Conservation (phyloP, 2,888 invertebrate genomes). For the Loripinus fragilis region DNA sequence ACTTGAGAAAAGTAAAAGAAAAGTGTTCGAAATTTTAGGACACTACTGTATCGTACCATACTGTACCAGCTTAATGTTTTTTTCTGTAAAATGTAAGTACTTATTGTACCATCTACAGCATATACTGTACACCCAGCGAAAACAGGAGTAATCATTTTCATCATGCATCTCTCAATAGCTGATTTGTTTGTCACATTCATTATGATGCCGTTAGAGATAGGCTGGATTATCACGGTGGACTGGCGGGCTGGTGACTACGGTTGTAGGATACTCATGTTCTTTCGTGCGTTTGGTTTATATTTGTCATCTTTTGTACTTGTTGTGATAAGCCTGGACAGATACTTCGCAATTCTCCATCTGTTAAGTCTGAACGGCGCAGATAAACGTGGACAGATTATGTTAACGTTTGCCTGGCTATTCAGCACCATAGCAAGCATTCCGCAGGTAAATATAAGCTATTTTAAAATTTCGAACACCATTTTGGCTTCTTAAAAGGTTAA, state of each 20-base stretch:
- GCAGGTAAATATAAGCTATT: constrained; percentile 65
- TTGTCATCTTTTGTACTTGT: constrained; percentile 90
- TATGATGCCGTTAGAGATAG: constrained; percentile 88
- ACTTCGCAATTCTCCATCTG: constrained; percentile 76
- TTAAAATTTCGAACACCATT: no score
- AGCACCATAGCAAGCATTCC: constrained; percentile 74
- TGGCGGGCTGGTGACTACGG: constrained; percentile 90
- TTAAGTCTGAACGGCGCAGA: constrained; percentile 74
- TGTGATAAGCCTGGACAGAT: constrained; percentile 87
- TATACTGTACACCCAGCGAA: constrained; percentile 88
- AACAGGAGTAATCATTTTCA: constrained; percentile 89
- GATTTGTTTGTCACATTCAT: constrained; percentile 92
- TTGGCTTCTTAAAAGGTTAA: no score
- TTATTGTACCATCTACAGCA: no score
- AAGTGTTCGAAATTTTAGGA: no score
- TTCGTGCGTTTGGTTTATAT: constrained; percentile 91
- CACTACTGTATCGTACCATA: no score
- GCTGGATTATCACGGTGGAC: constrained; percentile 90
- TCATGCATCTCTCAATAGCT: constrained; percentile 91
- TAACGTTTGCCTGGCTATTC: constrained; percentile 72
- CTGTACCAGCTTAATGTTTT: no score
- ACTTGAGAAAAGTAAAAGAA: no score
- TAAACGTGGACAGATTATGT: constrained; percentile 73
- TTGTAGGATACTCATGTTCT: constrained; percentile 89
- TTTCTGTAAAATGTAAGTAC: no score